Evolutionary conservation across 2,113 vertebrate species (phyloP), one percentile per base, ranked within the genome.

Genomic region (Scomber scombrus): DNA sequence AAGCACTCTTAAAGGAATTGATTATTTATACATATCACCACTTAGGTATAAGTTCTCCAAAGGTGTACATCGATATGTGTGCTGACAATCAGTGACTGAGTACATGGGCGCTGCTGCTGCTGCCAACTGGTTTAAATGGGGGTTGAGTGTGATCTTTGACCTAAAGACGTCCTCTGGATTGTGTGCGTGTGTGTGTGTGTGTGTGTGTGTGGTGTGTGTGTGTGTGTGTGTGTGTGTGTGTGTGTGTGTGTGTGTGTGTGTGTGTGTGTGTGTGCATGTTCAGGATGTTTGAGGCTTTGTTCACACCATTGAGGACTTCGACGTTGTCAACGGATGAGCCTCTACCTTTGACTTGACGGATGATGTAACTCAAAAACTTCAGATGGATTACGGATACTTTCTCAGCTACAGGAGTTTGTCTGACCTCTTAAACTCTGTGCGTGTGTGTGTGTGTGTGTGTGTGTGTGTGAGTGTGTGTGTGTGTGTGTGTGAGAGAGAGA

Each of bases 51-150:
- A 70, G 80, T 86, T 87, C 67, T 88, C 75, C 72, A 85, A 87
- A 85, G 58, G 75, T 91, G 58, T 75, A 85, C 82, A 78, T 87
- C 61, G 64, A 60, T 50, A 51, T 75, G 77, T 93, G 75, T 88
- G 86, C 82, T 77, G 93, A 94, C 93, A 94, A 94, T 94, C 92
- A 91, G 62, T 78, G 75, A 83, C 50, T 74, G 74, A 66, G 56
- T 47, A 13, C 16, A 13, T 61, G 52, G 29, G 9, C 34, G 9
- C 34, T 21, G 54, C 54, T 64, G 23, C 61, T 55, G 23, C 49
- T 75, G 45, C 54, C 58, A 19, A 49, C 57, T 54, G 40, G 34
- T 8, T 40, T 40, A 40, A 40, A 40, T 40, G 34, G 7, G 7
- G 7, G 34, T 40, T 40, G 62, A 78, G 56, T 74, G 40, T 76